phyloP scores from a whole-genome alignment of 2,113 vertebrate genomes.

The Phrynocephalus versicolor region DNA sequence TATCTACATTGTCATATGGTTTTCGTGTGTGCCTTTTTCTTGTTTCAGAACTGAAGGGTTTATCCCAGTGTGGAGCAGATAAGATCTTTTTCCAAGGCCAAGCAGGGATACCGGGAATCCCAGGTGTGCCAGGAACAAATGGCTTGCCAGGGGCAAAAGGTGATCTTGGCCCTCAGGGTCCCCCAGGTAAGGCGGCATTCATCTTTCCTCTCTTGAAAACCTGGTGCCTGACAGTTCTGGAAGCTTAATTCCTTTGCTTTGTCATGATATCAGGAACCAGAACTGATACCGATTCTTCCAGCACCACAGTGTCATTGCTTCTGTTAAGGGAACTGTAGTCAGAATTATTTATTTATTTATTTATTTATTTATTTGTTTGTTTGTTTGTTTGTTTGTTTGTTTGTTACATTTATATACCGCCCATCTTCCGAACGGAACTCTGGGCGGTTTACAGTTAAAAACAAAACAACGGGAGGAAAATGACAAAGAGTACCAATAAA shows the following conservation, averaged over 20 bases:
- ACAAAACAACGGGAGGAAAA: too few relatives aligned
- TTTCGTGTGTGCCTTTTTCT: neutral
- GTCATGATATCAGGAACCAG: neutral
- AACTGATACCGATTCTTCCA: too few relatives aligned
- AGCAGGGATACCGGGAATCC: slow-evolving; percentile 32
- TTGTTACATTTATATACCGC: too few relatives aligned
- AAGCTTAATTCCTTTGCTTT: neutral
- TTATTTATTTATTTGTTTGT: too few relatives aligned
- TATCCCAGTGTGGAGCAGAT: neutral
- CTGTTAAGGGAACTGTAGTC: neutral
- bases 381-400: too few relatives aligned
- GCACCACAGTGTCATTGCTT: neutral
- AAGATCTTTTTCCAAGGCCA: slow-evolving; percentile 18
- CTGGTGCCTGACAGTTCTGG: neutral
- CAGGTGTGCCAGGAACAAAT: slow-evolving; percentile 26
- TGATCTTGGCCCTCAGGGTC: neutral
- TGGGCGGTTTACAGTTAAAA: too few relatives aligned
- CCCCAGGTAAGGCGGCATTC: neutral
- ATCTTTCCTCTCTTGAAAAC: neutral
- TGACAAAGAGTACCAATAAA: too few relatives aligned
- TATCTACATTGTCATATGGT: neutral
- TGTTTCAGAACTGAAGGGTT: slow-evolving; percentile 16
- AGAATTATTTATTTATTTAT: neutral
- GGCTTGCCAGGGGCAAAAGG: slow-evolving; percentile 9
- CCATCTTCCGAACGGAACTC: too few relatives aligned